These are phyloP conservation scores for Sturnira hondurensis DNA, from an alignment of 2,113 vertebrate species.

Conservation along the genomic window DNA sequence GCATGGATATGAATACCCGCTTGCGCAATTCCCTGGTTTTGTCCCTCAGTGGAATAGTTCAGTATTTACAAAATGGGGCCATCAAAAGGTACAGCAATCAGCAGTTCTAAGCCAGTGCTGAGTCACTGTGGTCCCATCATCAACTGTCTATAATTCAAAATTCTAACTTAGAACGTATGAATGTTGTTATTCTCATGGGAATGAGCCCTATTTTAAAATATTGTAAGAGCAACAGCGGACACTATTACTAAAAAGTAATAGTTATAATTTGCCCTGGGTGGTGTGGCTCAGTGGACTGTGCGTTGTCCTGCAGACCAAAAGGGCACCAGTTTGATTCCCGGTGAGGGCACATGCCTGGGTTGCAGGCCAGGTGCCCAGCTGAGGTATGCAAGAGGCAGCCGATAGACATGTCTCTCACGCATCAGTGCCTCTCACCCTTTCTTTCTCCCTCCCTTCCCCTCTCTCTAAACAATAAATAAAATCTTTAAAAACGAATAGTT, in stretches of 20 bases:
- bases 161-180: background rate
- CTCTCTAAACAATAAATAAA: no score
- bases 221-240: background rate
- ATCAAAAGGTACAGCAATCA: background rate
- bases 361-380: no score
- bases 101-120: constrained; percentile 4
- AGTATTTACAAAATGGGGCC: constrained; percentile 7
- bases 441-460: no score
- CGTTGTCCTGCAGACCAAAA: no score
- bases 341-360: no score
- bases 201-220: constrained; percentile 28
- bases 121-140: background rate
- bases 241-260: background rate
- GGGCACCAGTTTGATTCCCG: no score
- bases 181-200: background rate
- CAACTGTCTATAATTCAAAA: background rate
- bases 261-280: background rate
- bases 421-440: no score
- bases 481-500: background rate
- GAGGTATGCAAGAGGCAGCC: no score
- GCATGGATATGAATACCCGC: background rate
- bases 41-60: background rate
- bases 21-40: constrained; percentile 24
- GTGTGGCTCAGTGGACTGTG: no score
- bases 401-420: no score